These are phyloP conservation scores for Eubasilissa regina DNA, from an alignment of 1,140 invertebrate species.

Conservation along the genomic window DNA sequence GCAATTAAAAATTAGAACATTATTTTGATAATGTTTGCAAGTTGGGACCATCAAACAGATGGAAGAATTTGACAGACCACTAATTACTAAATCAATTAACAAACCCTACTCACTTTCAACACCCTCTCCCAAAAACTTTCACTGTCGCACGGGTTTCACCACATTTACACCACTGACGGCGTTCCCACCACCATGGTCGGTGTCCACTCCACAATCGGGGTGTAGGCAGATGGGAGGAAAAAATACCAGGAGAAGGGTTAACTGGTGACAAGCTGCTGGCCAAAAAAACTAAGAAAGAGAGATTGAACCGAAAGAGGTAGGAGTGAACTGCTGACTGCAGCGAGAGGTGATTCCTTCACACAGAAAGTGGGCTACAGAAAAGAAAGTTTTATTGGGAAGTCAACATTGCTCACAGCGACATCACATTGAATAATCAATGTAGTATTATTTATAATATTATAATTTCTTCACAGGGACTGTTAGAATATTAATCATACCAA, in stretches of 20 bases:
- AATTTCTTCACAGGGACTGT: no score
- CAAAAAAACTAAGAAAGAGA: conserved; percentile 28
- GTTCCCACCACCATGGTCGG: neutral
- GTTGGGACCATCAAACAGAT: no score
- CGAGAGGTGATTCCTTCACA: conserved; percentile 41
- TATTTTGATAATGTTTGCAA: no score
- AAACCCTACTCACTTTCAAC: conserved; percentile 37
- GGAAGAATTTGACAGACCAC: neutral
- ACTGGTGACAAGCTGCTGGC: conserved; percentile 12
- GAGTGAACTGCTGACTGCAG: conserved; percentile 31
- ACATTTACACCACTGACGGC: conserved; percentile 21
- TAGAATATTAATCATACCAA: no score
- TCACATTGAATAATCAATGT: neutral
- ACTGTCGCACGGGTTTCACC: conserved; percentile 29
- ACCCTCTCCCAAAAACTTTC: conserved; percentile 47
- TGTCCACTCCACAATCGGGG: conserved; percentile 28
- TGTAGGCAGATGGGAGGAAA: conserved; percentile 47
- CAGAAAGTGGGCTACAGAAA: conserved; percentile 54
- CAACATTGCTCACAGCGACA: neutral
- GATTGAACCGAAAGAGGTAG: conserved; percentile 37
- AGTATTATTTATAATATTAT: no score
- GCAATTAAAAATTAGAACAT: no score
- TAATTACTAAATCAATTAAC: neutral
- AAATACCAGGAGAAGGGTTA: conserved; percentile 48
- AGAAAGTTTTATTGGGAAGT: conserved; percentile 53